Conservation (phyloP, 2,113 vertebrate species). For the Amphilophus citrinellus region DNA sequence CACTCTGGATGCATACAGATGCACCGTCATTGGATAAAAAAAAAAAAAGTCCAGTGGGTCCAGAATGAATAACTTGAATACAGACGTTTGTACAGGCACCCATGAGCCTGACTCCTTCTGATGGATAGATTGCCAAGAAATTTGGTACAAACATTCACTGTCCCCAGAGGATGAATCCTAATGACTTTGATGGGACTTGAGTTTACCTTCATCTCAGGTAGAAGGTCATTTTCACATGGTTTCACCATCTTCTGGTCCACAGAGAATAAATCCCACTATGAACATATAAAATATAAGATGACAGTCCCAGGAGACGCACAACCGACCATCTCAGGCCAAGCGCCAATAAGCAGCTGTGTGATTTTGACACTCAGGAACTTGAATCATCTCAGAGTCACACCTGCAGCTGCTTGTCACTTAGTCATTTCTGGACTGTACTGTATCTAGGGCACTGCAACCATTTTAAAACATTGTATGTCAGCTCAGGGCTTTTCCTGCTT, state of each 20-base stretch:
- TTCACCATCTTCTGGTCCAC: not conserved
- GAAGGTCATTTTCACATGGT: fast-evolving
- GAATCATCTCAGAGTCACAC: not conserved
- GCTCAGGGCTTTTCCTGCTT: not conserved
- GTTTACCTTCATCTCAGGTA: not conserved
- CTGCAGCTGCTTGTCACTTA: not conserved
- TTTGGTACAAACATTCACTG: not conserved
- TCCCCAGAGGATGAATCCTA: not conserved
- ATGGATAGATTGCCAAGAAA: not conserved
- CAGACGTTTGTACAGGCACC: not conserved
- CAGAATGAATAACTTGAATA: not conserved
- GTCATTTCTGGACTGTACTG: not conserved
- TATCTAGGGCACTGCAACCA: not conserved
- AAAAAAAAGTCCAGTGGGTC: not conserved
- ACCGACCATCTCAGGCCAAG: not conserved
- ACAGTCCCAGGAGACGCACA: not conserved
- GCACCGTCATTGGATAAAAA: not conserved
- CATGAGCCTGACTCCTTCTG: not conserved
- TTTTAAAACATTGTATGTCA: not conserved
- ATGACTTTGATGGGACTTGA: not conserved
- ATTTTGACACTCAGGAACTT: not conserved
- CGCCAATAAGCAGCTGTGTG: not conserved
- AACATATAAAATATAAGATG: not conserved
- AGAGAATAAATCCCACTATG: not conserved
- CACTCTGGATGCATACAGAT: not conserved